Conservation (phyloP, 2,888 invertebrate species). For the Steinernema carpocapsae region DNA sequence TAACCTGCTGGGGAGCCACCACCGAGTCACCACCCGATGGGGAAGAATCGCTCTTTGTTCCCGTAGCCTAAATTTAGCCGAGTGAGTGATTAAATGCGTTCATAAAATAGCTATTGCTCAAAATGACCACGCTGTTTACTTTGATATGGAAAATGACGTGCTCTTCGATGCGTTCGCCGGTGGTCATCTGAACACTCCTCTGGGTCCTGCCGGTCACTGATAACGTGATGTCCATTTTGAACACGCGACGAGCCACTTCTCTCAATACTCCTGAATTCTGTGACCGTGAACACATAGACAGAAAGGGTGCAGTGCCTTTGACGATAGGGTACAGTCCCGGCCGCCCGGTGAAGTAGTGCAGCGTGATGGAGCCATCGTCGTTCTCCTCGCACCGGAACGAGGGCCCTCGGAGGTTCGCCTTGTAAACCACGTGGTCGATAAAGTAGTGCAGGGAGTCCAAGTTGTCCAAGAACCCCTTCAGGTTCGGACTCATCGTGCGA, state of each 20-base stretch:
- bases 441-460: slow-evolving; percentile 86
- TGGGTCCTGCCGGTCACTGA: slow-evolving; percentile 82
- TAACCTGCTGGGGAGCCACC: not conserved
- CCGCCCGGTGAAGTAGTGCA: slow-evolving; percentile 93
- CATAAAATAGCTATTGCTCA: not conserved
- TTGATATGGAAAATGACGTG: slow-evolving; percentile 56
- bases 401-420: slow-evolving; percentile 73
- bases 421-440: slow-evolving; percentile 67
- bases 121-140: not conserved
- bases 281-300: slow-evolving; percentile 1
- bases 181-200: slow-evolving; percentile 78
- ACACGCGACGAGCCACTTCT: slow-evolving; percentile 91
- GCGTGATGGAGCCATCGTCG: slow-evolving; percentile 84
- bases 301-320: slow-evolving; percentile 69
- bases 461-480: slow-evolving; percentile 87
- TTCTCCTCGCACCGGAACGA: slow-evolving; percentile 89
- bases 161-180: slow-evolving; percentile 72
- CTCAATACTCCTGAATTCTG: slow-evolving; percentile 83
- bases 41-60: slow-evolving; percentile 6
- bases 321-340: slow-evolving; percentile 91
- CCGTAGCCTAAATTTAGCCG: not conserved
- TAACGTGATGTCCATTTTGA: slow-evolving; percentile 88
- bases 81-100: not conserved
- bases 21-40: not conserved
- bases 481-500: slow-evolving; percentile 63